Evolutionary conservation across 1,140 invertebrate species (phyloP), one percentile per base, ranked within the genome.

Genomic region (Leptinotarsa lineolata): DNA sequence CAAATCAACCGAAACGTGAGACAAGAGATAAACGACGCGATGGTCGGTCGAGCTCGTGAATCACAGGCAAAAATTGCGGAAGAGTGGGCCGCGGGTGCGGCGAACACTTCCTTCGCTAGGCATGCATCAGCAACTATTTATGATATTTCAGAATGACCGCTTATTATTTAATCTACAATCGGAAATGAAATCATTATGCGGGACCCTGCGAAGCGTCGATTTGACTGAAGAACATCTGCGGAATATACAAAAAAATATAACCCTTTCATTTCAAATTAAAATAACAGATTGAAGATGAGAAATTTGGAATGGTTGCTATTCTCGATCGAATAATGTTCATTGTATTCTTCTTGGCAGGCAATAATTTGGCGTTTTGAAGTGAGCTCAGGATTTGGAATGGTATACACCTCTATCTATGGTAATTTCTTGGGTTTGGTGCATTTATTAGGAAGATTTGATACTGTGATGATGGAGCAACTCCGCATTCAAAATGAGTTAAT

Each of bases 231-330:
- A 54, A 54, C 48, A 13, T 54, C 11, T 13, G 48, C 15, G 48
- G 48, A 54, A 54, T 54, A 54, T 11, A 54, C n/a, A 54, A 54
- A 18, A 11, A 54, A 4, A n/a, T n/a, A n/a, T n/a, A n/a, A n/a
- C n/a, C n/a, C n/a, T n/a, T n/a, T n/a, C n/a, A n/a, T n/a, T n/a
- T n/a, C n/a, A n/a, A n/a, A n/a, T 54, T 54, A 13, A 12, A 54
- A 54, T 13, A 54, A 54, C 48, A 54, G 48, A 54, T 54, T 54
- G 48, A 54, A 54, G 48, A 54, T 13, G 48, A 54, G 48, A 54
- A 54, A 54, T 54, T 13, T 13, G 4, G 13, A 13, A 13, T 11
- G 48, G 48, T 18, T 13, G 48, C 48, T 54, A 54, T 54, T 13
- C 48, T 54, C 48, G 48, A 54, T 13, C 48, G 48, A 54, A 54